phyloP scores from a whole-genome alignment of 2,113 vertebrate genomes.

The Lepus europaeus region DNA sequence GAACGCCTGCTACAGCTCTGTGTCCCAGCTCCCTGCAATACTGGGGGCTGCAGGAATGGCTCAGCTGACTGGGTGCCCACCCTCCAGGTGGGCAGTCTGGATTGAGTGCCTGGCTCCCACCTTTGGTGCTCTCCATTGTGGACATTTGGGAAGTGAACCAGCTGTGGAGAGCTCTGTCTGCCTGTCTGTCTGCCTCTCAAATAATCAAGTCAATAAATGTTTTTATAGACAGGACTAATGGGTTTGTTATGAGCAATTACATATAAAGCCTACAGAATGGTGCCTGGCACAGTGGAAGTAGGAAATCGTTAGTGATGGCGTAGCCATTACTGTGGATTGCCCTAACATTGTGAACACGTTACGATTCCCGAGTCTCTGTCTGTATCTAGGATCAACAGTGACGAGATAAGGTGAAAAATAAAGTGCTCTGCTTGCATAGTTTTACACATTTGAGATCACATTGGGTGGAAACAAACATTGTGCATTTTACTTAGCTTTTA shows the following conservation, averaged over 20 bases:
- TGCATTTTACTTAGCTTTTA: background rate
- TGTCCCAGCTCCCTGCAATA: no score
- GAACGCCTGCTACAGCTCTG: no score
- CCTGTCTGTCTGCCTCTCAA: no score
- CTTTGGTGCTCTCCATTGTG: no score
- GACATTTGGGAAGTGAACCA: no score
- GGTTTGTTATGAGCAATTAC: background rate
- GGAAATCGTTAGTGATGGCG: background rate
- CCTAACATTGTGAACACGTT: background rate
- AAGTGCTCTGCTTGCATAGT: background rate
- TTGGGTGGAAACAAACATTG: background rate
- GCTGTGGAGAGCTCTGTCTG: no score
- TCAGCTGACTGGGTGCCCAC: no score
- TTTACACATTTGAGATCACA: background rate
- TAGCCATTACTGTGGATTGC: background rate
- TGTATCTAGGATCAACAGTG: background rate
- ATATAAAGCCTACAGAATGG: background rate
- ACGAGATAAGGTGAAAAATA: background rate
- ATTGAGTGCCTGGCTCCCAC: no score
- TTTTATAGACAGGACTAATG: background rate
- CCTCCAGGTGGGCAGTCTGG: no score
- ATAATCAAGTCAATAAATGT: no score
- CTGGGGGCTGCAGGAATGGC: no score
- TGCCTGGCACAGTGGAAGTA: background rate
- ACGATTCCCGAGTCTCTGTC: background rate